phyloP scores from a whole-genome alignment of 1,140 invertebrate genomes.

The Procambarus clarkii region DNA sequence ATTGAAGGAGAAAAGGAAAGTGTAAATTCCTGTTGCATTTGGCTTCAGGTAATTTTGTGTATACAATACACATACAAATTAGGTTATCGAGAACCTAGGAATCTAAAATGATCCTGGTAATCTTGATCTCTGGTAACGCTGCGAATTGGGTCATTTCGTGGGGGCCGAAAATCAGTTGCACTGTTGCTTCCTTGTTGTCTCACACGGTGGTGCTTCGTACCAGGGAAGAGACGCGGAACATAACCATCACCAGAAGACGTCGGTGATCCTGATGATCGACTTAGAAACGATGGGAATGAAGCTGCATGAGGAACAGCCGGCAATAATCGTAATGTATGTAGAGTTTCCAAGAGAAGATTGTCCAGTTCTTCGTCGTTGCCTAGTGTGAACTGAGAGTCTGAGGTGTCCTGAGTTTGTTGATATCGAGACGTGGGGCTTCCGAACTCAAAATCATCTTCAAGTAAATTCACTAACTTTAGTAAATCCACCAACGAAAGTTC shows the following conservation, averaged over 20 bases:
- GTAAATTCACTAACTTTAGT: background rate
- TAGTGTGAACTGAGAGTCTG: background rate
- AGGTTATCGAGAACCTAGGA: background rate
- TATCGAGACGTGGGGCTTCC: background rate
- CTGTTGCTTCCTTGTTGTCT: background rate
- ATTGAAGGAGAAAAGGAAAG: no score
- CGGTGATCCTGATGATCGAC: no score
- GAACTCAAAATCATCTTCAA: background rate
- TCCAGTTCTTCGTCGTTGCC: background rate
- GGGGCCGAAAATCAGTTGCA: background rate
- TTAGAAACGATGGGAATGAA: no score
- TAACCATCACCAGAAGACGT: background rate
- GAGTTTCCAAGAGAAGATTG: background rate
- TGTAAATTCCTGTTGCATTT: no score
- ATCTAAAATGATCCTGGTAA: background rate
- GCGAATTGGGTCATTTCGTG: no score
- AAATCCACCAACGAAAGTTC: background rate
- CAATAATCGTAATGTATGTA: background rate
- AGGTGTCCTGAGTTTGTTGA: background rate
- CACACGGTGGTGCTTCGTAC: background rate
- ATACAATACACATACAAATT: background rate
- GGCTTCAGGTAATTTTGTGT: background rate
- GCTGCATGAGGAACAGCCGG: background rate
- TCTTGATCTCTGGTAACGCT: background rate
- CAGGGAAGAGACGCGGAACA: background rate